These are phyloP conservation scores for Aphaenogaster ashmeadi DNA, from an alignment of 1,140 invertebrate species.

Conservation along the genomic window DNA sequence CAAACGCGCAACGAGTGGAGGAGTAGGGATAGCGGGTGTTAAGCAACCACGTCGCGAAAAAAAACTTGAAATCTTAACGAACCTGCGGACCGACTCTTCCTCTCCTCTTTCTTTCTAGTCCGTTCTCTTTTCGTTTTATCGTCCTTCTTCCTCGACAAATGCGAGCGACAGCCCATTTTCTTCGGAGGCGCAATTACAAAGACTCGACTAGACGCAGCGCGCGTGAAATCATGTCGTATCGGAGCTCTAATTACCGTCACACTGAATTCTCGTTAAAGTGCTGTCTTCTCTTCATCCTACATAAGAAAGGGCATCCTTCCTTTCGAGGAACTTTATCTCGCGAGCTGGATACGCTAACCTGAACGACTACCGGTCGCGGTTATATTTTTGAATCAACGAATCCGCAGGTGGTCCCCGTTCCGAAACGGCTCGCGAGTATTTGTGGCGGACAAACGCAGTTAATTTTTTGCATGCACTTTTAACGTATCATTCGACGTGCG, in stretches of 20 bases:
- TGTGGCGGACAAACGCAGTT: not conserved
- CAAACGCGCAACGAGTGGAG: constrained; percentile 51
- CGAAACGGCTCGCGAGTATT: not conserved
- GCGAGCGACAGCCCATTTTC: constrained; percentile 48
- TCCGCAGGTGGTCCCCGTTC: constrained; percentile 14
- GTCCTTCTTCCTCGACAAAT: constrained; percentile 36
- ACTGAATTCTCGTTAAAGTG: constrained; percentile 85
- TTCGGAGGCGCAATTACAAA: constrained; percentile 52
- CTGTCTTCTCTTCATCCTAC: not conserved
- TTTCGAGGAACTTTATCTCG: not conserved
- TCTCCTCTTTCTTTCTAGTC: constrained; percentile 42
- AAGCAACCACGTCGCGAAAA: constrained; percentile 69
- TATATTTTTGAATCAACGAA: constrained; percentile 58
- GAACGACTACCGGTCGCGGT: not conserved
- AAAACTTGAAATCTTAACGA: constrained; percentile 76
- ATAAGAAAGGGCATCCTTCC: constrained; percentile 12
- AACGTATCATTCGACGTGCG: constrained; percentile 3
- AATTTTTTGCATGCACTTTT: constrained; percentile 36
- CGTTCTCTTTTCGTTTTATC: constrained; percentile 50
- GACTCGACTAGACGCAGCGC: constrained; percentile 63
- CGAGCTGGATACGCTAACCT: not conserved
- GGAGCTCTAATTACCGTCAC: constrained; percentile 82
- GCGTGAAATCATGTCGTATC: constrained; percentile 67
- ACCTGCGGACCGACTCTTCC: constrained; percentile 66
- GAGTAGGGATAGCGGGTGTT: constrained; percentile 64